Percentiles rank a stretch among this genome's conserved stretches.
Conservation (phyloP, 2,113 vertebrate genomes). For the Taxidea taxus region DNA sequence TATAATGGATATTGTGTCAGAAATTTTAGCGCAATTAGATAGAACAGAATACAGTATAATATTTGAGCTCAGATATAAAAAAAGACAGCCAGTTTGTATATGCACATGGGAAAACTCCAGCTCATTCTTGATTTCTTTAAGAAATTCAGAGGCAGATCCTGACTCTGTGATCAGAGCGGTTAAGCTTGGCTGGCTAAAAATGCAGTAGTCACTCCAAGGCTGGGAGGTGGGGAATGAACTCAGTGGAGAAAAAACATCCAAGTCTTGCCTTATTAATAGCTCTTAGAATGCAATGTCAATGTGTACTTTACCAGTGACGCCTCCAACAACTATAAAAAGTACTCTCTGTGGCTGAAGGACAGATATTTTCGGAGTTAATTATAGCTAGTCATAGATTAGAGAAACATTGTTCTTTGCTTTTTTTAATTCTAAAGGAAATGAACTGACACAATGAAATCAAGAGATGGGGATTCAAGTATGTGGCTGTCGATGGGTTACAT, state of each 20-base stretch:
- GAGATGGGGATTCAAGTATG: background rate
- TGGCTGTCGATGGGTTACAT: background rate
- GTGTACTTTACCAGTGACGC: background rate
- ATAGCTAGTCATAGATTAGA: background rate
- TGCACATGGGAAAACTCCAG: background rate
- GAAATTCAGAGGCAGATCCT: background rate
- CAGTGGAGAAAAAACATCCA: background rate
- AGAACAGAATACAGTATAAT: background rate
- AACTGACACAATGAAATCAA: background rate
- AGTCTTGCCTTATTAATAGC: background rate
- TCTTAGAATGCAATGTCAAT: fast-evolving
- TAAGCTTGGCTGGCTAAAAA: background rate
- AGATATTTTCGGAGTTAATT: constrained; percentile 3
- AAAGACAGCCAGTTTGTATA: no score
- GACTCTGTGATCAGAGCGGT: background rate
- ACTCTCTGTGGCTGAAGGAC: background rate
- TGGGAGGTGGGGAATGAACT: background rate
- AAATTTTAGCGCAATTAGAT: background rate
- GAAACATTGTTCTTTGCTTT: background rate
- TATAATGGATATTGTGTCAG: background rate
- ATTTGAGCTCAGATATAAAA: background rate
- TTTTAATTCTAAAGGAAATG: background rate
- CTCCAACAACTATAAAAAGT: background rate
- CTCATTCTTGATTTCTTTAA: background rate
- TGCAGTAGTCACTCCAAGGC: background rate